Evolutionary conservation across 1,140 invertebrate genomes (phyloP).

Genomic region (Aphaenogaster floridana): DNA sequence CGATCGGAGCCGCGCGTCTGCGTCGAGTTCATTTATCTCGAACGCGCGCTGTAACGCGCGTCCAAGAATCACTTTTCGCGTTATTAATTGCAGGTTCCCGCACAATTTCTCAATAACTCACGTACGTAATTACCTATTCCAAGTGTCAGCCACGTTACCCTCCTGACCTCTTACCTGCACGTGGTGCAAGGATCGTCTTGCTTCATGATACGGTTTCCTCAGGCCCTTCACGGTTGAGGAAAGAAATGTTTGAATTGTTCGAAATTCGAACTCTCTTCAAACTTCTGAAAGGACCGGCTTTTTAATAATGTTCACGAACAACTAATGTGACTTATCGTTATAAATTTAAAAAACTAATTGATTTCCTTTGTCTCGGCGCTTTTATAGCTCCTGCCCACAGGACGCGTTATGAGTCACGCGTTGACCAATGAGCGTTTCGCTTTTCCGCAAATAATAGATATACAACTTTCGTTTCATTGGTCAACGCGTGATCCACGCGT

Average conservation of each 20-base stretch:
- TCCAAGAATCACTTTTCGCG: constrained; percentile 84
- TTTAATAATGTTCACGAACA: too few species aligned
- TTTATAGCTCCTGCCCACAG: too few species aligned
- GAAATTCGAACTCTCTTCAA: too few species aligned
- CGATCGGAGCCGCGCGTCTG: constrained; percentile 47
- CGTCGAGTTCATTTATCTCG: constrained; percentile 77
- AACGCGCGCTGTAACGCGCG: constrained; percentile 65
- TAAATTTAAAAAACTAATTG: too few species aligned
- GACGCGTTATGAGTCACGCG: too few species aligned
- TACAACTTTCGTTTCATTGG: too few species aligned
- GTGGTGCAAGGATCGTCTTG: constrained; percentile 27
- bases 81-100: constrained; percentile 82
- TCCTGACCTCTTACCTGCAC: constrained; percentile 32
- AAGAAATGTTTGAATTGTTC: not conserved
- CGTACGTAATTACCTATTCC: constrained; percentile 75
- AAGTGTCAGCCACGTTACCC: constrained; percentile 56
- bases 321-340: too few species aligned
- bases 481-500: too few species aligned
- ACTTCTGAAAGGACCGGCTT: too few species aligned
- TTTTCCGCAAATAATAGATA: too few species aligned
- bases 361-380: too few species aligned
- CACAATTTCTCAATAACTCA: constrained; percentile 85
- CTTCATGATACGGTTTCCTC: constrained; percentile 18
- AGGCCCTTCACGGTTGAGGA: not conserved
- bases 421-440: too few species aligned